Base-by-base conservation (phyloP, 2,797 vertebrate species). In the Ceryle rudis region DNA sequence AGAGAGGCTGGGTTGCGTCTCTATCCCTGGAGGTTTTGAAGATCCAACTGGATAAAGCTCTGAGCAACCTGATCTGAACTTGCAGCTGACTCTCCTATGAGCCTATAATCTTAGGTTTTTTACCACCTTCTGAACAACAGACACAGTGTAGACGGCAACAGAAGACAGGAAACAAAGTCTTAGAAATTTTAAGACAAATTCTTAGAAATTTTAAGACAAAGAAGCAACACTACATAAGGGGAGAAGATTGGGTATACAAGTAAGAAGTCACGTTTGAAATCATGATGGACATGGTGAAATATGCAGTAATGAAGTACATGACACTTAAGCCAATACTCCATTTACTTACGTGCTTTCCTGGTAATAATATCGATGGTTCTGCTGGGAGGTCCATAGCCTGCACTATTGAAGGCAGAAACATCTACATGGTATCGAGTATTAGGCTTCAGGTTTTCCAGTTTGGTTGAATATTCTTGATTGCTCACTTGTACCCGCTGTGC, bases 311-410 rank as follows among this genome's bases (percentile, higher is more conserved):
- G 4, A 83, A 33, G n/a, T 47, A 57, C 5, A 31, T 18, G 42
- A 61, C n/a, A 18, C 52, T 14, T 17, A 52, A 73, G 33, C 57
- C 29, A 26, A 29, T 26, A 31, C 33, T 51, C 14, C 20, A 12
- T 81, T 95, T 62, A 98, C 99, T 96, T 98, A 99, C 99, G 99
- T 90, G 99, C 96, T 99, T 99, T 99, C 97, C 98, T 99, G 89
- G 99, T 99, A 87, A 97, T 94, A 49, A 99, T 96, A 73, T 98
- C 98, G 4, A 98, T 78, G 82, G 92, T 98, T 10, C 96, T 95
- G 72, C 99, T 99, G 93, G 98, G 90, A 19, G 99, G 99, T 4
- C 99, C 99, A 17, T 98, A 99, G 39, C 99, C 99, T 18, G 99
- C 99, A 13, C 98, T 98, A 71, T 99, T 99, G 97, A 98, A 99